phyloP scores from a whole-genome alignment of 2,888 invertebrate species.

The Caradrina kadenii region DNA sequence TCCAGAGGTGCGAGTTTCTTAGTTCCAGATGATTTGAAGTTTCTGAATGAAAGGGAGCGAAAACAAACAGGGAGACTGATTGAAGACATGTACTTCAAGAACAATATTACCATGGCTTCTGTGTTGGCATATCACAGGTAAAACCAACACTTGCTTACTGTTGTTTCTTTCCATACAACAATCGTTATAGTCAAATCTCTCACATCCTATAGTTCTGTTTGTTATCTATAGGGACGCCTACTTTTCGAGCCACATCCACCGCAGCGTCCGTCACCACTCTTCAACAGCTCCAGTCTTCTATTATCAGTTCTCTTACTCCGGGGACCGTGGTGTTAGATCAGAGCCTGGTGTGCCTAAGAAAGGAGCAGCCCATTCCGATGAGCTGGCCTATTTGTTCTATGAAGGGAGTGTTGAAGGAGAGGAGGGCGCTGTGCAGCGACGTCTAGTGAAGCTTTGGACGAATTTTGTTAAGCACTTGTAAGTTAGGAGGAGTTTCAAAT shows the following conservation, averaged over 20 bases:
- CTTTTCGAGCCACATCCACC: conserved; percentile 80
- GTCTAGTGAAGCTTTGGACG: conserved; percentile 79
- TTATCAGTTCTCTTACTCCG: conserved; percentile 82
- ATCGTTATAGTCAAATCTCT: neutral
- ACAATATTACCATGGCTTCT: conserved; percentile 71
- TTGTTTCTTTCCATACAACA: too few relatives aligned
- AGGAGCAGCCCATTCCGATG: conserved; percentile 86
- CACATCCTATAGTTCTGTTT: neutral
- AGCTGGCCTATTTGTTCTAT: conserved; percentile 81
- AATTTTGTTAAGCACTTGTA: conserved; percentile 85
- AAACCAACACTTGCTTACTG: neutral
- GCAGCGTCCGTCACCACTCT: conserved; percentile 78
- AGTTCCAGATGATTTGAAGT: conserved; percentile 80
- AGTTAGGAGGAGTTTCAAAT: conserved; percentile 59
- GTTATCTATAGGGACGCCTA: conserved; percentile 79
- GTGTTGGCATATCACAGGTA: conserved; percentile 82
- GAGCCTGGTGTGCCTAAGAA: conserved; percentile 74
- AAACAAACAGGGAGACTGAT: conserved; percentile 72
- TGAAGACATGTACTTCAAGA: conserved; percentile 78
- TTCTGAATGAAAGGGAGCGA: conserved; percentile 74
- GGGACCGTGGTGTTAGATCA: conserved; percentile 74
- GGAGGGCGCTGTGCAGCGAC: conserved; percentile 75
- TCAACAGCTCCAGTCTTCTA: conserved; percentile 74
- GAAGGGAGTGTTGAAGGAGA: conserved; percentile 71
- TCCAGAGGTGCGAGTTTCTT: conserved; percentile 68